Evolutionary conservation across 2,113 vertebrate genomes (phyloP).

Genomic region (Lasiurus borealis): DNA sequence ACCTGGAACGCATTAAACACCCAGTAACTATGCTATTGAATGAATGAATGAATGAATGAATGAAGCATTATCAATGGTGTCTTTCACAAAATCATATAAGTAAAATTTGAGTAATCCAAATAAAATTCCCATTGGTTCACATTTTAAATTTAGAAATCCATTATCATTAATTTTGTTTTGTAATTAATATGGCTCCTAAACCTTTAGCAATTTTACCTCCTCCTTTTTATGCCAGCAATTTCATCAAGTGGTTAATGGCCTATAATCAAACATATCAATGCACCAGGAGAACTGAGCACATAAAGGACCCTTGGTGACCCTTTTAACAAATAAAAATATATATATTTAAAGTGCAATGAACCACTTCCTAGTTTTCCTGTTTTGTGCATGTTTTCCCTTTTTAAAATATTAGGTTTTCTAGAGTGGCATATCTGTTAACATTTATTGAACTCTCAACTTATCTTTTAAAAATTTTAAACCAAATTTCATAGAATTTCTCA

Average conservation of each 20-base stretch:
- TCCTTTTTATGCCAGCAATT: slow-evolving; percentile 37
- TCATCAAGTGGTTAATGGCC: slow-evolving; percentile 72
- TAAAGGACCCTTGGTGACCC: slow-evolving; percentile 48
- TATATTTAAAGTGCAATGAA: slow-evolving; percentile 46
- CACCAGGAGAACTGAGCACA: not conserved
- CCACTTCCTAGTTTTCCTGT: slow-evolving; percentile 30
- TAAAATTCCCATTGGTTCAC: not conserved
- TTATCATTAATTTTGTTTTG: slow-evolving; percentile 32
- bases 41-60: not conserved
- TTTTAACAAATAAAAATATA: slow-evolving; percentile 61
- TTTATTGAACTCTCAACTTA: not conserved
- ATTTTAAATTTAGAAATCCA: slow-evolving; percentile 51
- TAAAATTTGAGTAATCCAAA: not conserved
- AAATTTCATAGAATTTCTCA: slow-evolving; percentile 13
- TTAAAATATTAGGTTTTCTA: not conserved
- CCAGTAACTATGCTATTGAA: not conserved
- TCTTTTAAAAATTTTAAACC: not conserved
- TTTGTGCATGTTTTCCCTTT: not conserved
- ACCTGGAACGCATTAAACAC: not conserved
- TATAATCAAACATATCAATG: slow-evolving; percentile 57
- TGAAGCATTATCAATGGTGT: not conserved
- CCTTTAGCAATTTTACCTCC: slow-evolving; percentile 27
- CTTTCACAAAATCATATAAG: slow-evolving; percentile 24
- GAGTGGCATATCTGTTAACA: not conserved
- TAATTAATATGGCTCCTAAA: slow-evolving; percentile 57